phyloP scores from a whole-genome alignment of 2,113 vertebrate genomes.

The Illadopsis cleaveri region DNA sequence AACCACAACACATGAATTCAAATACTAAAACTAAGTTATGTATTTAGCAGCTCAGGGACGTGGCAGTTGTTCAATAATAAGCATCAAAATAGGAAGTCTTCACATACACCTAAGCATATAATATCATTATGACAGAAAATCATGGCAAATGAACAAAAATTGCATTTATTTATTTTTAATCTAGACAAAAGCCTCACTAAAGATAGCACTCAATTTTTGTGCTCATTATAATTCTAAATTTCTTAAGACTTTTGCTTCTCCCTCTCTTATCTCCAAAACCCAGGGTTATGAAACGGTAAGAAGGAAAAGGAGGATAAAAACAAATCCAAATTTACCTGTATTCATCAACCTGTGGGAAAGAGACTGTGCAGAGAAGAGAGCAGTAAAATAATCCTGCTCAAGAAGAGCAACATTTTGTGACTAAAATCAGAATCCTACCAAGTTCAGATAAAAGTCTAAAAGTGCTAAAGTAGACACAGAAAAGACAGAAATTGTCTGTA shows the following conservation, averaged over 20 bases:
- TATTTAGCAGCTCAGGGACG: background rate
- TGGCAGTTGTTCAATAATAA: background rate
- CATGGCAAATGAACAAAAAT: background rate
- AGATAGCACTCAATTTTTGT: background rate
- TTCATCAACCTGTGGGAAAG: background rate
- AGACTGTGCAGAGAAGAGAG: background rate
- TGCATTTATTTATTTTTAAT: background rate
- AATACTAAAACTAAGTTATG: background rate
- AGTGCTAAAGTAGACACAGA: background rate
- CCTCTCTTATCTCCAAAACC: background rate
- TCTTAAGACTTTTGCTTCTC: background rate
- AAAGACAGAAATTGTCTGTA: background rate
- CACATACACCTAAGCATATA: background rate
- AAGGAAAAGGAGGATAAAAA: background rate
- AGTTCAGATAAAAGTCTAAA: background rate
- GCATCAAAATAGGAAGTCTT: background rate
- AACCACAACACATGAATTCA: background rate
- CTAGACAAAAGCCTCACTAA: background rate
- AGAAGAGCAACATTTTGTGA: background rate
- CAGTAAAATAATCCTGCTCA: background rate
- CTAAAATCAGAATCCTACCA: background rate
- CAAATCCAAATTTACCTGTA: background rate
- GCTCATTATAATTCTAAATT: background rate
- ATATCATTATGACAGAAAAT: background rate
- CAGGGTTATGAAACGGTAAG: background rate